These are phyloP conservation scores for Torymus tubicola DNA, from an alignment of 2,888 invertebrate genomes.

Conservation along the genomic window DNA sequence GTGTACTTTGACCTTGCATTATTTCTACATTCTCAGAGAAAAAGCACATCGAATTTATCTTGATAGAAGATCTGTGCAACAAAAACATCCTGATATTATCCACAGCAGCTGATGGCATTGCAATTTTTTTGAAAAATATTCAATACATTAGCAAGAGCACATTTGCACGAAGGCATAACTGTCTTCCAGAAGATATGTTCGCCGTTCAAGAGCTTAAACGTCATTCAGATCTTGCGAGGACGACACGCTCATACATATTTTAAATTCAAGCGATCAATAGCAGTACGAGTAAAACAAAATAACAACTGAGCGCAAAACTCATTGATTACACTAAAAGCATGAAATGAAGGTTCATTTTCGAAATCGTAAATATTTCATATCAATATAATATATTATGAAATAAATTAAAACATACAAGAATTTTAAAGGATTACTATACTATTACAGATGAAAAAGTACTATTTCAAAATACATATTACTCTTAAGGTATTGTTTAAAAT, in stretches of 20 bases:
- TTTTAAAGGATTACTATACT: no score
- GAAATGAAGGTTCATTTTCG: no score
- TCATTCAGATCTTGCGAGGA: constrained; percentile 24
- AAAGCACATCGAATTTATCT: constrained; percentile 14
- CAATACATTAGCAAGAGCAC: constrained; percentile 9
- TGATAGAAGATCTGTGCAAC: constrained; percentile 10
- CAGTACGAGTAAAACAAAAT: constrained; percentile 8
- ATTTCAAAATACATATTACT: no score
- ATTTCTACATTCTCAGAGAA: no score
- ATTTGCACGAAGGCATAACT: constrained; percentile 5
- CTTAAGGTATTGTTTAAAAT: no score
- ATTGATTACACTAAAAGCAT: constrained; percentile 3
- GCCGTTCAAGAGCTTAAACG: constrained; percentile 8
- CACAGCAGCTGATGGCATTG: neutral
- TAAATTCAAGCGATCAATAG: constrained; percentile 41
- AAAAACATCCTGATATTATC: neutral
- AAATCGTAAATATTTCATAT: no score
- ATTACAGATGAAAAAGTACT: no score
- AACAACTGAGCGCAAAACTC: constrained; percentile 29
- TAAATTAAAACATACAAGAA: no score
- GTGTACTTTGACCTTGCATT: no score
- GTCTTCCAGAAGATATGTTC: constrained; percentile 28
- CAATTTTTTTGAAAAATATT: constrained; percentile 5
- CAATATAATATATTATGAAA: no score
- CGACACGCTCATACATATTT: constrained; percentile 42